Conservation (phyloP, 2,113 vertebrate species). For the Machaerirhynchus nigripectus region DNA sequence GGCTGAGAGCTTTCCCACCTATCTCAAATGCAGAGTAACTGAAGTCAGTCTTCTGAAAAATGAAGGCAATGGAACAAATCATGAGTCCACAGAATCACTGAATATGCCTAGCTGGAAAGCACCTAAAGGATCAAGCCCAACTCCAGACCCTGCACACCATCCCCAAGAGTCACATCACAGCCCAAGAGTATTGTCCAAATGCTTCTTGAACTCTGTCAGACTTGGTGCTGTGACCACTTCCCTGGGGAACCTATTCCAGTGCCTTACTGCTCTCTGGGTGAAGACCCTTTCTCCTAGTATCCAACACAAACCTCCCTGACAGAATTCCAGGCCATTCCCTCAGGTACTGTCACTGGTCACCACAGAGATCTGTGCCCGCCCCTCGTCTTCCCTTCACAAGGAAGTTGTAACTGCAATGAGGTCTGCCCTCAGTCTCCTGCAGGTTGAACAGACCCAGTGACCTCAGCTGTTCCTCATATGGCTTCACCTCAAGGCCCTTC, state of each 20-base stretch:
- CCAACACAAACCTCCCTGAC: background rate
- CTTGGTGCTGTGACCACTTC: background rate
- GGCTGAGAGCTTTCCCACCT: background rate
- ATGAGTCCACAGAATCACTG: accelerated
- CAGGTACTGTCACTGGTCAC: accelerated
- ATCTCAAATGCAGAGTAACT: background rate
- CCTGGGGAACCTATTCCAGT: background rate
- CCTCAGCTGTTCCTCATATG: background rate
- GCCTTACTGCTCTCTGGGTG: background rate
- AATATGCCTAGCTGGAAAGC: background rate
- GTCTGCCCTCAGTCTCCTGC: background rate
- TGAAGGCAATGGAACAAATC: background rate
- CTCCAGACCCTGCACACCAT: too few relatives aligned
- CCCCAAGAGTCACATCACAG: background rate
- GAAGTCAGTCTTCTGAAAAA: background rate
- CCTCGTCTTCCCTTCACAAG: too few relatives aligned
- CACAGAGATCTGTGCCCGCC: background rate
- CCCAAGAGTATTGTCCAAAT: background rate
- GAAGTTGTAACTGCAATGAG: background rate
- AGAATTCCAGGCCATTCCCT: background rate
- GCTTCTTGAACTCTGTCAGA: background rate
- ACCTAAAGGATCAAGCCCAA: accelerated
- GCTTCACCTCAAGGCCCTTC: background rate
- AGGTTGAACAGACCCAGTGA: background rate
- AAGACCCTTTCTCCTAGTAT: background rate